Base-by-base conservation (phyloP, 2,888 invertebrate genomes). In the Cabera pusaria region DNA sequence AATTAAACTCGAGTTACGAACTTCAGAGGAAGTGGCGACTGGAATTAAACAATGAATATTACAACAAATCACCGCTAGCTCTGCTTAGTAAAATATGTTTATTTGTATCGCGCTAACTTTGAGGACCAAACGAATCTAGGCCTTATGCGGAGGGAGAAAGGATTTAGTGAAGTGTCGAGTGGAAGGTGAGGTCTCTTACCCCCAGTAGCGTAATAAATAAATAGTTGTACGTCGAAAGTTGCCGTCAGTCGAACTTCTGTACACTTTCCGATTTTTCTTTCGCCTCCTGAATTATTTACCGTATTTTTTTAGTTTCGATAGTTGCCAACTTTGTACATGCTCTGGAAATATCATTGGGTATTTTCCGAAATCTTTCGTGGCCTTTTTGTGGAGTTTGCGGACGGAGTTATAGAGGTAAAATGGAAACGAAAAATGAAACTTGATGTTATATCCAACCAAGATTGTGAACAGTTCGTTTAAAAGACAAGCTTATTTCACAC, bases 131-230 rank as follows among this genome's bases (percentile, higher is more conserved):
- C 55, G 56, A 60, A 32, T 49, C 10, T 52, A 25, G 35, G 46
- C 60, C 51, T 43, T 68, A 51, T 2, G 0, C 1, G 11, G 1
- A 24, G 1, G 28, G 1, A 6, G 44, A 51, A 63, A 26, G 14
- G 14, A 6, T 8, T 1, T 14, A n/a, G 6, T 8, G 20, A 25
- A 29, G 38, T 44, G 37, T 37, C 35, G 26, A 47, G 24, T 38
- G 7, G 20, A 34, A 40, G 45, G 54, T 48, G 26, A 59, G 59
- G 55, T 56, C 57, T n/a, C 52, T 51, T 57, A 72, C 72, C 69
- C 77, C 77, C 75, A 61, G 62, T 57, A 73, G 81, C 64, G 65
- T 67, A 68, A 80, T 81, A 83, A 81, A 83, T 82, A 83, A 81
- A 80, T 78, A 80, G 74, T 74, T 70, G 71, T 60, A 66, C 71